Percentiles rank a stretch among this genome's conserved stretches.
phyloP scores from a whole-genome alignment of 1,140 invertebrate species.

The Rhizoglyphus robini region DNA sequence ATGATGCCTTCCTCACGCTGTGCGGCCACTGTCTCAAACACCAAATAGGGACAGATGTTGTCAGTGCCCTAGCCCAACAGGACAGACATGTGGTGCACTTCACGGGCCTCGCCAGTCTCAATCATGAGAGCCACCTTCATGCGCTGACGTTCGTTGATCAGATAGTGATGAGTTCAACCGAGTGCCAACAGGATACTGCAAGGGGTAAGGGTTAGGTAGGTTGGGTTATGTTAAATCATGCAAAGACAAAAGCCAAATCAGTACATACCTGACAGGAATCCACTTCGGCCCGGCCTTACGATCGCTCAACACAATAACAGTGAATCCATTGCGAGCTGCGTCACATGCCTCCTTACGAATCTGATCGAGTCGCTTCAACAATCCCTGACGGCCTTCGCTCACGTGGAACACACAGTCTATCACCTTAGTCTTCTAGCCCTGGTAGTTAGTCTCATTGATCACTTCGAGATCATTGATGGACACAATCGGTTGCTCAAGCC shows the following conservation, averaged over 20 bases:
- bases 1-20: conserved; percentile 67
- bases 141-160: conserved; percentile 84
- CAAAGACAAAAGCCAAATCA: conserved; percentile 24
- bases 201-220: conserved; percentile 9
- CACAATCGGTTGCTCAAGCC: conserved; percentile 84
- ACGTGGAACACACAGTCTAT: conserved; percentile 74
- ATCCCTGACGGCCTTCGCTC: conserved; percentile 53
- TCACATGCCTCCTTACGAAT: conserved; percentile 65
- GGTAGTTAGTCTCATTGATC: conserved; percentile 64
- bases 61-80: conserved; percentile 92
- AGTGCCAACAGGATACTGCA: conserved; percentile 65
- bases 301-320: conserved; percentile 80
- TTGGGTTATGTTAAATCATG: conserved; percentile 30
- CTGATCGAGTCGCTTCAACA: conserved; percentile 58
- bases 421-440: conserved; percentile 77
- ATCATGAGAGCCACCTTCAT: conserved; percentile 89
- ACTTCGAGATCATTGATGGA: conserved; percentile 79
- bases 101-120: conserved; percentile 84
- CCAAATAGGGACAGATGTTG: conserved; percentile 91
- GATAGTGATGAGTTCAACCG: conserved; percentile 83
- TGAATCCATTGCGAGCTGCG: conserved; percentile 63
- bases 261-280: conserved; percentile 35
- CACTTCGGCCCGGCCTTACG: conserved; percentile 49
- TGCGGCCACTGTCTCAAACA: conserved; percentile 74
- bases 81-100: conserved; percentile 93